Percentiles rank a stretch among this genome's conserved stretches.
phyloP scores from a whole-genome alignment of 2,113 vertebrate species.

The Pangasianodon hypophthalmus region DNA sequence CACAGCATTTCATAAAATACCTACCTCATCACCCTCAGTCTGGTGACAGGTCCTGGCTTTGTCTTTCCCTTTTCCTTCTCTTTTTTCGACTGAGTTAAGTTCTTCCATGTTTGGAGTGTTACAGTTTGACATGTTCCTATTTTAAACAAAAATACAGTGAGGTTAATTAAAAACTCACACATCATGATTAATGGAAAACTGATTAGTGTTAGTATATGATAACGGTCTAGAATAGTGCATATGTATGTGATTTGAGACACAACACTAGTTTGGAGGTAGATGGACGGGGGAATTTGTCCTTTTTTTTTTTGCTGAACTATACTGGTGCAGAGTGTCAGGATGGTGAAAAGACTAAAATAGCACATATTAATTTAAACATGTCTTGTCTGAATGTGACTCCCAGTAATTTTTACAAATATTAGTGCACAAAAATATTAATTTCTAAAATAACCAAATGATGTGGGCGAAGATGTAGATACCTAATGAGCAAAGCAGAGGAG shows the following conservation, averaged over 20 bases:
- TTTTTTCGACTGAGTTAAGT: neutral
- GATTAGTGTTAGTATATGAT: neutral
- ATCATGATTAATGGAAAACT: neutral
- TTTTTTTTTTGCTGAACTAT: no score
- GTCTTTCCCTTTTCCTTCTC: neutral
- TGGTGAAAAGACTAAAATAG: no score
- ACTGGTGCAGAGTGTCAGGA: no score
- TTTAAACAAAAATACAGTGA: neutral
- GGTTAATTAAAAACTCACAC: neutral
- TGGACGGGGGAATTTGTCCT: no score
- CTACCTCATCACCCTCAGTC: conserved; percentile 6
- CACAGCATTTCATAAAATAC: conserved; percentile 55
- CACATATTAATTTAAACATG: no score
- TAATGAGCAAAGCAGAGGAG: neutral
- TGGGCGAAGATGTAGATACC: neutral
- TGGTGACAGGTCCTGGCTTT: neutral
- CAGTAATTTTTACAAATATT: no score
- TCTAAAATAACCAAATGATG: no score
- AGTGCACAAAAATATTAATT: no score
- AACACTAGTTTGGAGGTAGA: no score
- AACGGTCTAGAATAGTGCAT: no score
- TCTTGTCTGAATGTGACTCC: no score
- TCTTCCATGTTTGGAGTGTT: neutral
- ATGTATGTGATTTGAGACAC: no score
- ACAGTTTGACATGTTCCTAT: neutral